These are phyloP conservation scores for Automeris io DNA, from an alignment of 2,888 invertebrate genomes.

Conservation along the genomic window DNA sequence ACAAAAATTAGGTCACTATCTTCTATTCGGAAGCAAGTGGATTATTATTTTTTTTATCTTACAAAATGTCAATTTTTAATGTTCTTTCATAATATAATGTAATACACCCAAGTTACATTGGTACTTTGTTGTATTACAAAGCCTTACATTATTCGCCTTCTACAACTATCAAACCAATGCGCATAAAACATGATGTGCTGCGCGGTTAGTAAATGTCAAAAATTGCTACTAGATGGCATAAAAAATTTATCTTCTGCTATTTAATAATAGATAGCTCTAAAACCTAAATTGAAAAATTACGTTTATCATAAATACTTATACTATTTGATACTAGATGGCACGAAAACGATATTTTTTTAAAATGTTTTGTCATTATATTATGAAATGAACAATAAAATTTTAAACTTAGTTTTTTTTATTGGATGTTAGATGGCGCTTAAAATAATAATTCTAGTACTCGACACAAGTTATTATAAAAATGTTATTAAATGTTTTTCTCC, in stretches of 20 bases:
- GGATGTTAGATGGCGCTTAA: conserved; percentile 22
- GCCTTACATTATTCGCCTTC: conserved; percentile 10
- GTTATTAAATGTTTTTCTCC: neutral
- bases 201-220: too few species aligned
- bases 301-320: conserved; percentile 7
- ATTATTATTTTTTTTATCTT: conserved; percentile 28
- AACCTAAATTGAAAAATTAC: too few species aligned
- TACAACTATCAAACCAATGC: conserved; percentile 38
- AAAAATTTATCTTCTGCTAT: too few species aligned
- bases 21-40: conserved; percentile 40
- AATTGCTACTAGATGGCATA: too few species aligned
- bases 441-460: neutral
- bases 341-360: too few species aligned
- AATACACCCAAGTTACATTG: conserved; percentile 24
- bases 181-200: conserved; percentile 17
- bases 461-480: neutral
- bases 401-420: conserved; percentile 16
- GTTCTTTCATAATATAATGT: conserved; percentile 28
- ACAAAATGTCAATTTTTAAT: conserved; percentile 45
- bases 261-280: too few species aligned
- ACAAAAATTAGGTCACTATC: conserved; percentile 40
- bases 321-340: conserved; percentile 22
- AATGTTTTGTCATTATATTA: too few species aligned
- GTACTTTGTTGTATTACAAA: neutral
- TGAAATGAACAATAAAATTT: too few species aligned